Conservation (phyloP, 1,140 invertebrate species). For the Myzus persicae region DNA sequence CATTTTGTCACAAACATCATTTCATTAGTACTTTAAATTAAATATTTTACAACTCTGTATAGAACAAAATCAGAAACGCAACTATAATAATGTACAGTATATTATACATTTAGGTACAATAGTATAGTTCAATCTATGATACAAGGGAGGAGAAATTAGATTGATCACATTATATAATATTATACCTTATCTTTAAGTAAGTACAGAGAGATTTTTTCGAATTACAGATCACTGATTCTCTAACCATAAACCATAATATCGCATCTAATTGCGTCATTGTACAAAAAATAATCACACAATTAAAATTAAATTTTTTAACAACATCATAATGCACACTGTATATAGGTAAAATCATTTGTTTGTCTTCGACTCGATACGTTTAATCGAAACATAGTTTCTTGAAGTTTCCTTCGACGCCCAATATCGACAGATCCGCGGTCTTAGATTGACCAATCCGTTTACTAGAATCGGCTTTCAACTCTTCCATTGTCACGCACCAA, state of each 20-base stretch:
- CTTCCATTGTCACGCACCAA: slow-evolving; percentile 36
- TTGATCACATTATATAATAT: not conserved
- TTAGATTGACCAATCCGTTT: slow-evolving; percentile 32
- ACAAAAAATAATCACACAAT: not conserved
- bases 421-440: not conserved
- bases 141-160: not conserved
- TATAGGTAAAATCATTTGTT: not conserved
- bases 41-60: not conserved
- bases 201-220: not conserved
- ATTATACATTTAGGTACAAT: not conserved
- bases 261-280: not conserved
- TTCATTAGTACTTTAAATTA: not conserved
- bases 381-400: slow-evolving; percentile 43
- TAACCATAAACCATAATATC: not conserved
- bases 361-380: not conserved
- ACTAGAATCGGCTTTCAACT: slow-evolving; percentile 30
- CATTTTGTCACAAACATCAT: not conserved
- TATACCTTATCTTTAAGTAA: not conserved
- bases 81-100: not conserved
- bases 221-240: not conserved
- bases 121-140: not conserved
- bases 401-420: slow-evolving; percentile 49
- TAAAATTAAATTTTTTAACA: not conserved
- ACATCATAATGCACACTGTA: not conserved
- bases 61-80: not conserved